Conservation (phyloP, 2,797 vertebrate species). For the Chloroceryle amazona region DNA sequence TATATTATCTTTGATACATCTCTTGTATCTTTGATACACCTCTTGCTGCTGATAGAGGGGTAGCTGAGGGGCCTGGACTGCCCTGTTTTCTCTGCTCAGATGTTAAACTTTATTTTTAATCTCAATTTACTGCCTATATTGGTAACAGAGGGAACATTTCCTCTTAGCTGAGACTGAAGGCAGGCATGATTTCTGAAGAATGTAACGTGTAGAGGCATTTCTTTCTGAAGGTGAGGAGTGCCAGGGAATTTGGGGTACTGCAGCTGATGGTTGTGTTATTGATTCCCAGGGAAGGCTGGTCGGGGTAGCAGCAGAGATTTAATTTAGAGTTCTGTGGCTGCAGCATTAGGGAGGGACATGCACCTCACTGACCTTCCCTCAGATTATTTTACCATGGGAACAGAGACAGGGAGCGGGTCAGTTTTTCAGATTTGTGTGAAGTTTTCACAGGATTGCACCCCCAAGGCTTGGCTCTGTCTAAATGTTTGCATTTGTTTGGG, state of each 20-base stretch:
- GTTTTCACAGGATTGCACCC: not conserved
- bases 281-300: not conserved
- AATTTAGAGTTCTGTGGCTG: not conserved
- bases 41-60: not conserved
- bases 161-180: not conserved
- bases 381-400: not conserved
- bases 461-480: not conserved
- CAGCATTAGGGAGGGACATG: not conserved
- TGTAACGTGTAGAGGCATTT: not conserved
- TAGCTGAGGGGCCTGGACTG: not conserved
- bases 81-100: not conserved
- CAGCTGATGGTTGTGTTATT: not conserved
- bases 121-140: not conserved
- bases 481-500: not conserved
- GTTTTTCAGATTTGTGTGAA: not conserved
- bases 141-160: not conserved
- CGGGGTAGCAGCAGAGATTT: not conserved
- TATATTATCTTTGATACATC: not conserved
- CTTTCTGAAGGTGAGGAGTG: not conserved
- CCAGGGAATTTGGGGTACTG: not conserved
- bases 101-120: not conserved
- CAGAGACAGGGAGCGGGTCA: not conserved
- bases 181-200: not conserved
- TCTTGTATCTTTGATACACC: not conserved
- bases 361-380: not conserved